phyloP scores from a whole-genome alignment of 2,888 invertebrate genomes.

The Epinotia ramella region DNA sequence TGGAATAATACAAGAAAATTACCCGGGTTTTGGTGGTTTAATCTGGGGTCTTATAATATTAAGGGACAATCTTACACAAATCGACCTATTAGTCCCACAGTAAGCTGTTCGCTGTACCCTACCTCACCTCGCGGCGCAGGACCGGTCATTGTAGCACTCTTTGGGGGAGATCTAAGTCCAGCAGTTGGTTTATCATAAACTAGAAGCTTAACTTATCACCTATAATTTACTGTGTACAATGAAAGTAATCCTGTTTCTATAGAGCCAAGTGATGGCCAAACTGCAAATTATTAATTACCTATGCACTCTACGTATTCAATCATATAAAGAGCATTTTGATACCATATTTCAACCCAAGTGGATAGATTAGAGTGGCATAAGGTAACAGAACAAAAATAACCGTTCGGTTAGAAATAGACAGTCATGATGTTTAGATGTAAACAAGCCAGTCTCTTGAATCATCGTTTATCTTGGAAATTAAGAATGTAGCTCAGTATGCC shows the following conservation, averaged over 20 bases:
- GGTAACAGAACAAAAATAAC: conserved; percentile 7
- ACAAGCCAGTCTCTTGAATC: conserved; percentile 56
- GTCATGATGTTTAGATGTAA: conserved; percentile 48
- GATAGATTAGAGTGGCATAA: not conserved
- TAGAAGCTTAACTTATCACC: not conserved
- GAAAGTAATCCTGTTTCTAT: not conserved
- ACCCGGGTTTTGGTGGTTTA: no score
- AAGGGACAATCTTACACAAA: no score
- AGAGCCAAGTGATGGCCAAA: not conserved
- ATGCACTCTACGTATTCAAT: not conserved
- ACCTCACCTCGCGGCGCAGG: no score
- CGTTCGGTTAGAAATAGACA: conserved; percentile 26
- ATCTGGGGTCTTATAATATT: no score
- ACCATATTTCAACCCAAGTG: not conserved
- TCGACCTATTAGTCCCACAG: no score
- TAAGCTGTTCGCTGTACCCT: no score
- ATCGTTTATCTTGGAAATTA: conserved; percentile 51
- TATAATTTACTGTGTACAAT: not conserved
- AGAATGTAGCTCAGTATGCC: conserved; percentile 51
- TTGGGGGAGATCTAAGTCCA: no score
- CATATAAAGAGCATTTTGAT: conserved; percentile 8
- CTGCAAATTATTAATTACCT: conserved; percentile 9
- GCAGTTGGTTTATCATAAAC: no score
- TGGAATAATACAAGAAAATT: no score
- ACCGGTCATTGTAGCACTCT: no score